These are phyloP conservation scores for Saccopteryx bilineata DNA, from an alignment of 2,113 vertebrate species.

Conservation along the genomic window DNA sequence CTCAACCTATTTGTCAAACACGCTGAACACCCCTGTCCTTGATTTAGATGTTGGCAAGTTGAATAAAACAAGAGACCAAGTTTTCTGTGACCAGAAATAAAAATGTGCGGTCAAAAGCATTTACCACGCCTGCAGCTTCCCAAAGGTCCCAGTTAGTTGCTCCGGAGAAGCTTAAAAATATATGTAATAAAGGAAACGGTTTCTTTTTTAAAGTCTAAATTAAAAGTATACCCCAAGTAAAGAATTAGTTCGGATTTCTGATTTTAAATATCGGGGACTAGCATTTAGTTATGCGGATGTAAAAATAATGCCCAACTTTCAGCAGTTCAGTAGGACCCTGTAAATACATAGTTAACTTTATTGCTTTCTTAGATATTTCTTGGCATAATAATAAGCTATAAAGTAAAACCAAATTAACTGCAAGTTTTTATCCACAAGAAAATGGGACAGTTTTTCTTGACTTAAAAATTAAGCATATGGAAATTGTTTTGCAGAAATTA, in stretches of 20 bases:
- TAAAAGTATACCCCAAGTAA: constrained; percentile 1
- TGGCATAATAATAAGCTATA: constrained; percentile 18
- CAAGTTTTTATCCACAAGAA: constrained; percentile 4
- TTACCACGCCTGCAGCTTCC: constrained; percentile 52
- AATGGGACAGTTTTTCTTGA: constrained; percentile 27
- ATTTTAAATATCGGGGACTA: constrained; percentile 25
- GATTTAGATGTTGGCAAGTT: constrained; percentile 78
- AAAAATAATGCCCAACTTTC: not conserved
- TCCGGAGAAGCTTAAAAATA: not conserved
- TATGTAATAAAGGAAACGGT: not conserved
- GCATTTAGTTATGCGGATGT: not conserved
- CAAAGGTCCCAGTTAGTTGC: not conserved
- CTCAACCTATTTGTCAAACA: constrained; percentile 75
- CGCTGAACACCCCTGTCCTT: constrained; percentile 74
- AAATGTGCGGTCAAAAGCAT: constrained; percentile 23
- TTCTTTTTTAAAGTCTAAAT: not conserved
- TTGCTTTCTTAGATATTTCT: not conserved
- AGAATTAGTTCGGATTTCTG: constrained; percentile 7
- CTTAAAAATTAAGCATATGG: not conserved
- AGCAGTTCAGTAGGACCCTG: not conserved
- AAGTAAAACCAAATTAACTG: constrained; percentile 50
- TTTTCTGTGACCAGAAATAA: constrained; percentile 70
- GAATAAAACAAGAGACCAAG: constrained; percentile 79
- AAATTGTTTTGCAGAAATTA: constrained; percentile 33
- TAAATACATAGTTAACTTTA: not conserved